These are phyloP conservation scores for Aramus guarauna DNA, from an alignment of 2,113 vertebrate species.

Conservation along the genomic window DNA sequence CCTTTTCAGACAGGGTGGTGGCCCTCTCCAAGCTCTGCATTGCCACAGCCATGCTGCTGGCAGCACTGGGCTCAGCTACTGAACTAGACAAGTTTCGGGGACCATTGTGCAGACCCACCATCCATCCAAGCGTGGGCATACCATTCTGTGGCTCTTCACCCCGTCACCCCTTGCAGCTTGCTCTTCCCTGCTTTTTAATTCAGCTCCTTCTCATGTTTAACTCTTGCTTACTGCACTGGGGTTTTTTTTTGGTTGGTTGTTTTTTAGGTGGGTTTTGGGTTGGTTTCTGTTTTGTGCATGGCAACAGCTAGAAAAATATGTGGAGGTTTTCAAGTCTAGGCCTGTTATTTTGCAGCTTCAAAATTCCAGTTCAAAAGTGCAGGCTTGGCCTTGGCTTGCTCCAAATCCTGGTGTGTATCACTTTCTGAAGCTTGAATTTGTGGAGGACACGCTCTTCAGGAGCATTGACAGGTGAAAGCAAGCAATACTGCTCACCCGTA, in stretches of 20 bases:
- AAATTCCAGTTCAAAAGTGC: neutral
- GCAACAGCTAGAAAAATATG: neutral
- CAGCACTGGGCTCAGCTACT: neutral
- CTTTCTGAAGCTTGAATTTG: neutral
- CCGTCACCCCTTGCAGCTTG: neutral
- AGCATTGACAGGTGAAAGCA: neutral
- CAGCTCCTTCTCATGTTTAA: neutral
- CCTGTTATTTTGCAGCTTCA: neutral
- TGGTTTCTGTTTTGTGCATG: neutral
- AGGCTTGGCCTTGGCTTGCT: neutral
- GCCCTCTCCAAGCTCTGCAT: neutral
- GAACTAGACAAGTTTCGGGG: neutral
- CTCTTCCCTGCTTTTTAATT: neutral
- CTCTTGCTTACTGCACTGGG: neutral
- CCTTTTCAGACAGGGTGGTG: neutral
- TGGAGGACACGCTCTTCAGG: neutral
- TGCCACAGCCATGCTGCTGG: neutral
- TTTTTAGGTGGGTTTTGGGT: too few species aligned
- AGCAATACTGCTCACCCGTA: neutral
- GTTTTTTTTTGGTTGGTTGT: too few species aligned
- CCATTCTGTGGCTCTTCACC: neutral
- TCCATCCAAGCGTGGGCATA: neutral
- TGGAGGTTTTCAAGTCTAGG: neutral
- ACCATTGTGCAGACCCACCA: neutral
- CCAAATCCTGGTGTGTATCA: neutral